phyloP scores from a whole-genome alignment of 2,888 invertebrate genomes.

The Arrhopalites spinosus region DNA sequence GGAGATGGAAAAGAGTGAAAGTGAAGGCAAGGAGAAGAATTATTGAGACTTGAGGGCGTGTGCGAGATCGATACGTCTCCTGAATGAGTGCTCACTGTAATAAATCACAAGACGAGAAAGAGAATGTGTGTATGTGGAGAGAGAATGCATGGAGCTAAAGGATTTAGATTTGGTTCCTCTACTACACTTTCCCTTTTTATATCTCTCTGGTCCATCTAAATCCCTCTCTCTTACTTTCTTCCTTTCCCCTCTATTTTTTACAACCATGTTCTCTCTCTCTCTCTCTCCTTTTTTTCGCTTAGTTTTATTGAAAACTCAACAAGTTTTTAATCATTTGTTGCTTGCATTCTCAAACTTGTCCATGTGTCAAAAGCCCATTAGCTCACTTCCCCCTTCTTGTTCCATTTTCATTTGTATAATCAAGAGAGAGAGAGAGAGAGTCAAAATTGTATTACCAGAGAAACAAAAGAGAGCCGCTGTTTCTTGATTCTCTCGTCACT shows the following conservation, averaged over 20 bases:
- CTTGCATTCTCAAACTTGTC: conserved; percentile 23
- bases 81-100: conserved; percentile 43
- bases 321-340: conserved; percentile 47
- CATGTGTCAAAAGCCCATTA: conserved; percentile 13
- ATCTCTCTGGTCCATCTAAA: background rate
- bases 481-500: too few species aligned
- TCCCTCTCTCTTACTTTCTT: conserved; percentile 15
- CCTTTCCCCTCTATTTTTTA: background rate
- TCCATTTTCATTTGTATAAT: background rate
- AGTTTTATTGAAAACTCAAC: conserved; percentile 38
- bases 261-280: background rate
- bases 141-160: conserved; percentile 1
- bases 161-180: background rate
- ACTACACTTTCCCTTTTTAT: conserved; percentile 1
- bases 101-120: conserved; percentile 49
- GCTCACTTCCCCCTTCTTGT: background rate
- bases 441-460: too few species aligned
- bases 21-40: conserved; percentile 24
- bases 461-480: too few species aligned
- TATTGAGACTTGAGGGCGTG: conserved; percentile 37
- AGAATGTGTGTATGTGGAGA: conserved; percentile 12
- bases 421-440: background rate
- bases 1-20: background rate
- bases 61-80: conserved; percentile 41
- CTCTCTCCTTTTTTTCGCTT: background rate